A percentile compares a stretch with the other conserved stretches of the same genome.
These are phyloP conservation scores for Sussaba pulchella DNA, from an alignment of 2,888 invertebrate species.

Conservation along the genomic window DNA sequence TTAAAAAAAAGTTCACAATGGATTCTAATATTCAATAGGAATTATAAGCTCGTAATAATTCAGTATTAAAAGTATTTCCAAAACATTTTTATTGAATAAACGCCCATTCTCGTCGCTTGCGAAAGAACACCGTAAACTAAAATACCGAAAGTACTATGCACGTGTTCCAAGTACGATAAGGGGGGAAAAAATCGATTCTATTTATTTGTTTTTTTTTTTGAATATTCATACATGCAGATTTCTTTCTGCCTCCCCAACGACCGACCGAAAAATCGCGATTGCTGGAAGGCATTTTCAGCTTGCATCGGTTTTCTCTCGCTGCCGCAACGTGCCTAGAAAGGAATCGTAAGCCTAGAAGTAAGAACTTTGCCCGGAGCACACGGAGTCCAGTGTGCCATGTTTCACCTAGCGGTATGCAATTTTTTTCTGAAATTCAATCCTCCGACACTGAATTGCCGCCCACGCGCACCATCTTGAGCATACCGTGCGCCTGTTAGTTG, in stretches of 20 bases:
- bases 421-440: slow-evolving; percentile 67
- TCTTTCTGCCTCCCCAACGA: neutral
- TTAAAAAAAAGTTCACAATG: too few species aligned
- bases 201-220: neutral
- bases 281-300: neutral
- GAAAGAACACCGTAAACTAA: too few species aligned
- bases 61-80: too few species aligned
- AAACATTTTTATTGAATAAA: too few species aligned
- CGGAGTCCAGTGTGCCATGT: slow-evolving; percentile 37
- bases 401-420: slow-evolving; percentile 63
- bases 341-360: slow-evolving; percentile 10
- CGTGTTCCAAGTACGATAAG: neutral
- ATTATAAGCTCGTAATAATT: too few species aligned
- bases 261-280: neutral
- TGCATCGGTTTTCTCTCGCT: neutral
- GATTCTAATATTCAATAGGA: too few species aligned
- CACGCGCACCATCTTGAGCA: slow-evolving; percentile 55
- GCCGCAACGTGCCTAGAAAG: slow-evolving; percentile 22
- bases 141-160: too few species aligned
- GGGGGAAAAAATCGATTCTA: neutral
- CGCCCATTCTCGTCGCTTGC: too few species aligned
- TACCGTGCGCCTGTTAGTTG: slow-evolving; percentile 48
- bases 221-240: too few species aligned
- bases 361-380: slow-evolving; percentile 20
- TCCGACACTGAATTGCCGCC: slow-evolving; percentile 70